Conservation (phyloP, 2,888 invertebrate species). For the Seladonia tumulorum region DNA sequence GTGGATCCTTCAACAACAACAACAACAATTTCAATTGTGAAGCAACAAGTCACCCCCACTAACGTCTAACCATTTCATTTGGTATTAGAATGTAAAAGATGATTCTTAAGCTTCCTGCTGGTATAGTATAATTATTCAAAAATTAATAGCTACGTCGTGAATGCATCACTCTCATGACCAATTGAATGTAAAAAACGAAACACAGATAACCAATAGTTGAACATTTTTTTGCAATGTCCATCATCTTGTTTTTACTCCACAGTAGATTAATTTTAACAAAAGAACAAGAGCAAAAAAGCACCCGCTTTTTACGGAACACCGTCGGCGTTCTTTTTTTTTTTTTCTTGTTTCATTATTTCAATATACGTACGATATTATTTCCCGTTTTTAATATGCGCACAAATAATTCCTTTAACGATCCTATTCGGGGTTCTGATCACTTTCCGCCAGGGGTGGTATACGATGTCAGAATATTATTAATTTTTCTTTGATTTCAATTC, state of each 20-base stretch:
- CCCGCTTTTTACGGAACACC: not conserved
- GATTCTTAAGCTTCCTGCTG: no score
- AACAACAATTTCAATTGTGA: no score
- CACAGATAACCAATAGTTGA: not conserved
- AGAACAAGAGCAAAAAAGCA: not conserved
- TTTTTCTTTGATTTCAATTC: slow-evolving; percentile 10
- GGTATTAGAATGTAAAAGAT: no score
- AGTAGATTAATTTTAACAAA: not conserved
- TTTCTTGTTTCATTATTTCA: not conserved
- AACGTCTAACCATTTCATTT: no score
- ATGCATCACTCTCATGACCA: not conserved
- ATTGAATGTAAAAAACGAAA: slow-evolving; percentile 1
- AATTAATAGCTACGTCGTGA: no score
- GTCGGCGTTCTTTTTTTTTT: not conserved
- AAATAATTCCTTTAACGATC: not conserved
- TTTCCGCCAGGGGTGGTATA: not conserved
- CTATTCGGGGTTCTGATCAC: not conserved
- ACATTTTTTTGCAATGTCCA: not conserved
- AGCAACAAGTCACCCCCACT: no score
- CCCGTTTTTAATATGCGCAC: not conserved
- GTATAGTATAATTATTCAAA: no score
- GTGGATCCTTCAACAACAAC: no score
- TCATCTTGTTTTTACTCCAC: not conserved
- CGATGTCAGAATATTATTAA: not conserved
- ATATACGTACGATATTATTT: not conserved